Percentiles rank a stretch among this genome's conserved stretches.
phyloP scores from a whole-genome alignment of 1,140 invertebrate genomes.

The Ips nitidus region DNA sequence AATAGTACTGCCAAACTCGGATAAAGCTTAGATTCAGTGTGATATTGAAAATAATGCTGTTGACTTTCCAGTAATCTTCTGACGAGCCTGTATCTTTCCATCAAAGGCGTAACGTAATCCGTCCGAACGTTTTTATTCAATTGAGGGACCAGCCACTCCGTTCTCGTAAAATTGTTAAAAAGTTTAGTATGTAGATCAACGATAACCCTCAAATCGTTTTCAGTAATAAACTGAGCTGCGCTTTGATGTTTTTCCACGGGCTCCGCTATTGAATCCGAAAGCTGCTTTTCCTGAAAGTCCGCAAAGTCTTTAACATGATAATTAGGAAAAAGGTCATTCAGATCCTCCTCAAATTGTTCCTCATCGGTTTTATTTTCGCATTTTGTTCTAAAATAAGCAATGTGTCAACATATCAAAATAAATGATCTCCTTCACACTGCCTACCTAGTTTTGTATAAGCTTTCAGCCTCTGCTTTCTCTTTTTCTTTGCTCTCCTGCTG shows the following conservation, averaged over 20 bases:
- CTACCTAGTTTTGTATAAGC: conserved; percentile 78
- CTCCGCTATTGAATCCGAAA: conserved; percentile 29
- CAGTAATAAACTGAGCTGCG: conserved; percentile 51
- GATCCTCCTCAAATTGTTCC: conserved; percentile 68
- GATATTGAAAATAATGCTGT: conserved; percentile 55
- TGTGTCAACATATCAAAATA: too few species aligned
- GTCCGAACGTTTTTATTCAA: conserved; percentile 45
- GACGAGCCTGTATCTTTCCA: conserved; percentile 63
- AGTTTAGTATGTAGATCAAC: conserved; percentile 63
- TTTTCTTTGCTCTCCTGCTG: conserved; percentile 69
- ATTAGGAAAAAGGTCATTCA: conserved; percentile 75
- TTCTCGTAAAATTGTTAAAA: conserved; percentile 57
- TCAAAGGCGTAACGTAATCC: conserved; percentile 59
- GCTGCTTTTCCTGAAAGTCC: conserved; percentile 54
- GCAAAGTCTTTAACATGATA: conserved; percentile 69
- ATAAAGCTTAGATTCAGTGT: conserved; percentile 56
- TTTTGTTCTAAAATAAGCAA: conserved; percentile 54
- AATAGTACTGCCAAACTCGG: conserved; percentile 59
- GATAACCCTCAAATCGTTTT: conserved; percentile 60
- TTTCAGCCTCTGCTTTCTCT: conserved; percentile 73
- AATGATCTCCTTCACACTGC: too few species aligned
- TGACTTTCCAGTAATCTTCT: conserved; percentile 55
- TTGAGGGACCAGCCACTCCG: conserved; percentile 59
- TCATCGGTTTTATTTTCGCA: conserved; percentile 72
- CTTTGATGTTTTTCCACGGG: conserved; percentile 38